phyloP scores from a whole-genome alignment of 2,797 vertebrate species.

The Anguilla obscura region DNA sequence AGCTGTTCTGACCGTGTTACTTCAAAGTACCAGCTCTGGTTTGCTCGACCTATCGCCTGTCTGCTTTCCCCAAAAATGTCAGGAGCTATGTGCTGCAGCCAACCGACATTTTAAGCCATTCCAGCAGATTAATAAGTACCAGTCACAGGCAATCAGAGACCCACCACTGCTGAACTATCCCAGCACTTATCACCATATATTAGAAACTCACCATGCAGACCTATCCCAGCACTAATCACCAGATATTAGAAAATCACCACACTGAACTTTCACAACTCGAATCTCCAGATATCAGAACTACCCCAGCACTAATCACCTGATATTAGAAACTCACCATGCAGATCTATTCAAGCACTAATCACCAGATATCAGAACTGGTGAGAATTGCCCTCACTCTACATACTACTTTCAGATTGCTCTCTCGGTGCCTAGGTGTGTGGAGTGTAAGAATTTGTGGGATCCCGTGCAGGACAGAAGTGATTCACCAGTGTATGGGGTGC shows the following conservation, averaged over 20 bases:
- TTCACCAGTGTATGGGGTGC: not conserved
- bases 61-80: not conserved
- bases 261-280: too few species aligned
- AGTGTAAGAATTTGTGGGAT: not conserved
- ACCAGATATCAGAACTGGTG: not conserved
- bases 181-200: not conserved
- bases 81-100: not conserved
- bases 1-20: not conserved
- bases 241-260: not conserved
- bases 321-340: not conserved
- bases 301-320: not conserved
- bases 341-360: too few species aligned
- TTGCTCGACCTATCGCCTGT: not conserved
- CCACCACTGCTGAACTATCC: not conserved
- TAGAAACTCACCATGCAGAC: not conserved
- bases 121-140: not conserved
- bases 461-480: not conserved
- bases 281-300: not conserved
- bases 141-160: not conserved
- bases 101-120: too few species aligned
- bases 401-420: not conserved
- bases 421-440: not conserved
- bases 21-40: not conserved
- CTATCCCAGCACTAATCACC: not conserved
- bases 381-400: not conserved